phyloP scores from a whole-genome alignment of 2,797 vertebrate genomes.

The Leucoraja ocellata region DNA sequence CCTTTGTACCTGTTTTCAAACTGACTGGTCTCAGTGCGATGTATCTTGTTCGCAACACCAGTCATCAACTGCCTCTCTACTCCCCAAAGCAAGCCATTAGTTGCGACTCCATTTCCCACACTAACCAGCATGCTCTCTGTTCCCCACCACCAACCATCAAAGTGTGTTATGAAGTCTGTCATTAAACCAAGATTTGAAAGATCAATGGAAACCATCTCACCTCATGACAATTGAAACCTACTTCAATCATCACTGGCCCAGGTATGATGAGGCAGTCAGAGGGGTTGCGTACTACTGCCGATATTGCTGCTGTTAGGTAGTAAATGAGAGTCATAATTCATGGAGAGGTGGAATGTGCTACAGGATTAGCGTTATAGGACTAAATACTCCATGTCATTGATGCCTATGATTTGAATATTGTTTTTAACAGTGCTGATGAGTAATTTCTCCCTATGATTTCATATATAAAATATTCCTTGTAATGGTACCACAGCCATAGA shows the following conservation, averaged over 20 bases:
- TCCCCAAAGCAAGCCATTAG: no score
- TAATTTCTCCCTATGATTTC: not conserved
- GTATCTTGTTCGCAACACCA: no score
- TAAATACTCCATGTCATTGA: not conserved
- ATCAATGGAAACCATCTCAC: not conserved
- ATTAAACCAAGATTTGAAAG: not conserved
- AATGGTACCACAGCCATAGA: not conserved
- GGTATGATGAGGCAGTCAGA: not conserved
- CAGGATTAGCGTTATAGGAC: not conserved
- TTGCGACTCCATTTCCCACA: no score
- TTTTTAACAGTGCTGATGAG: not conserved
- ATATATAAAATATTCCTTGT: not conserved
- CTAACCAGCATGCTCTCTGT: no score
- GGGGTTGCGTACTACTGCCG: not conserved
- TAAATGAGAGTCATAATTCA: not conserved
- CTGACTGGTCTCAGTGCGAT: no score
- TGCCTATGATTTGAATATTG: not conserved
- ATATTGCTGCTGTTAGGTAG: no score
- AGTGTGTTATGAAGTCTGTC: not conserved
- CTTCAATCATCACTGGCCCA: not conserved
- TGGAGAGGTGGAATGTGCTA: not conserved
- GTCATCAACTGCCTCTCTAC: not conserved
- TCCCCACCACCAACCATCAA: no score
- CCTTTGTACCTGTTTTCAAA: not conserved
- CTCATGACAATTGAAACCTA: not conserved